Conservation (phyloP, 2,113 vertebrate genomes). For the Carassius auratus region DNA sequence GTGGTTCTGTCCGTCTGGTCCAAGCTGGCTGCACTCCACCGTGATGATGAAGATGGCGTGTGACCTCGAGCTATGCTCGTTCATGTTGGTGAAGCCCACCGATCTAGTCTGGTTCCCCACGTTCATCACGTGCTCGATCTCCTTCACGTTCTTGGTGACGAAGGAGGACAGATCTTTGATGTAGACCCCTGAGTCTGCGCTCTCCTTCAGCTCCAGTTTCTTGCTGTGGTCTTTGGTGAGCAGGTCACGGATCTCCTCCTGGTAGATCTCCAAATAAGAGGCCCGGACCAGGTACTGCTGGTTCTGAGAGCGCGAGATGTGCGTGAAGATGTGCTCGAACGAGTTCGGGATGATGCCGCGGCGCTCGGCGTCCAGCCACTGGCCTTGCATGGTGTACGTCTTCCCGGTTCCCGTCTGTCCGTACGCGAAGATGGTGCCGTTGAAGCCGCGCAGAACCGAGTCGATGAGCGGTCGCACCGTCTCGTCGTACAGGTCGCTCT, state of each 20-base stretch:
- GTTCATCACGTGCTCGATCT: conserved; percentile 97
- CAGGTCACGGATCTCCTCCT: conserved; percentile 94
- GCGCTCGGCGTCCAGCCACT: conserved; percentile 87
- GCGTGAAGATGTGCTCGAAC: conserved; percentile 97
- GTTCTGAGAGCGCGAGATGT: conserved; percentile 96
- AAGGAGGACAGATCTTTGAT: conserved; percentile 95
- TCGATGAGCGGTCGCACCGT: conserved; percentile 91
- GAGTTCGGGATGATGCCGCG: conserved; percentile 91
- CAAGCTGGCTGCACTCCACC: conserved; percentile 90
- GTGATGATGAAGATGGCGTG: conserved; percentile 96
- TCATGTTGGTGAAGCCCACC: conserved; percentile 93
- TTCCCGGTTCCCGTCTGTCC: conserved; percentile 97
- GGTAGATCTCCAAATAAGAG: conserved; percentile 97
- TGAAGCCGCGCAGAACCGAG: conserved; percentile 90
- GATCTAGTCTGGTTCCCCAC: conserved; percentile 91
- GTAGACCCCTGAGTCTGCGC: conserved; percentile 91
- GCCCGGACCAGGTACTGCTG: conserved; percentile 95
- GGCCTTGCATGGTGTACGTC: conserved; percentile 96
- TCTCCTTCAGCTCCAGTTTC: conserved; percentile 93
- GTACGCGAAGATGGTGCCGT: conserved; percentile 94
- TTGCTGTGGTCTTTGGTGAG: conserved; percentile 84
- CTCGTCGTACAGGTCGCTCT: conserved; percentile 93
- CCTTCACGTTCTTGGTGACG: conserved; percentile 96
- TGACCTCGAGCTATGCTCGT: conserved; percentile 93
- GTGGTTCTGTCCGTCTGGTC: conserved; percentile 90